Evolutionary conservation across 1,140 invertebrate genomes (phyloP), one percentile per base, ranked within the genome.

Genomic region (Aphis gossypii): DNA sequence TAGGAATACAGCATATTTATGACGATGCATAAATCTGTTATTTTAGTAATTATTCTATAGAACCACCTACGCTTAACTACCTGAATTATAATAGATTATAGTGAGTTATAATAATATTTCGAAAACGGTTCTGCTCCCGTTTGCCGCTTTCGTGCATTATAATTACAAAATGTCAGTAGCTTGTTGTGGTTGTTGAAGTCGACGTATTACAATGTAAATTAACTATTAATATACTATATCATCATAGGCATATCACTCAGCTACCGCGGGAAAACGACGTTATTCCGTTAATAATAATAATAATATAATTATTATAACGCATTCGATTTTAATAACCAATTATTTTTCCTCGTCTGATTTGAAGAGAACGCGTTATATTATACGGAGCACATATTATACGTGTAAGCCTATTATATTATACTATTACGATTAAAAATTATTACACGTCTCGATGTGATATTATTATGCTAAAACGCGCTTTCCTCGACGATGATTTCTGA

Each of bases 161-260:
- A 68, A 60, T 60, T 30, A 68, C 60, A 11, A 68, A 60, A 68
- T 14, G 60, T 68, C 60, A n/a, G 60, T 68, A 68, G 60, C 38
- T 6, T n/a, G 38, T 5, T 21, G 35, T 38, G 1, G 20, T 7
- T 41, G 35, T 41, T 8, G 60, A 4, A n/a, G 60, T 68, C 60
- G 25, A 30, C 60, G 60, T n/a, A 68, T 68, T 30, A 68, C 30
- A 68, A 68, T 68, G 60, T 68, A 68, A n/a, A 30, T 68, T 68
- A 68, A 68, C 60, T 68, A 68, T 68, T 68, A 68, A 68, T n/a
- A 68, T n/a, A 68, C 60, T n/a, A 68, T 68, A 68, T 68, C 30
- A 68, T 68, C 60, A 4, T 14, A n/a, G 60, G 23, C 25, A 30
- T 68, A 5, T 68, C 60, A 68, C 11, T 68, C 60, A 30, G 60